Conservation (phyloP, 2,797 vertebrate genomes). For the Tokudaia tokunoshimensis region DNA sequence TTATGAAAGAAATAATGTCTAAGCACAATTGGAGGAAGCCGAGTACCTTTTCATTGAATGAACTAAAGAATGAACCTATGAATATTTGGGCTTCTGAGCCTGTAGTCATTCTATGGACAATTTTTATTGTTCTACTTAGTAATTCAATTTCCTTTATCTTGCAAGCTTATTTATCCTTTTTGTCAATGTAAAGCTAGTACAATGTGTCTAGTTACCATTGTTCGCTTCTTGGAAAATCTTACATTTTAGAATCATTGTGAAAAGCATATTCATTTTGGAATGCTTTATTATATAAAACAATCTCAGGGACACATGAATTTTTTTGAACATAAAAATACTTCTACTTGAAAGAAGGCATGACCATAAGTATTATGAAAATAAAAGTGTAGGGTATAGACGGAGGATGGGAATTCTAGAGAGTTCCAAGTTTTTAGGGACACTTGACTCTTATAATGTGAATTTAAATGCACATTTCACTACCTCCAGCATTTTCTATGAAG, state of each 20-base stretch:
- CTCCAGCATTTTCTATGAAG: conserved; percentile 4
- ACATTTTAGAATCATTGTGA: conserved; percentile 58
- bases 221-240: conserved; percentile 64
- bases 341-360: conserved; percentile 49
- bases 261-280: conserved; percentile 61
- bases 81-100: not conserved
- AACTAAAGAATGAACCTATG: not conserved
- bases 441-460: conserved; percentile 4
- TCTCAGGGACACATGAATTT: conserved; percentile 54
- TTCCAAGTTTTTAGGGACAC: not conserved
- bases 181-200: conserved; percentile 25
- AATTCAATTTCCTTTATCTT: conserved; percentile 35
- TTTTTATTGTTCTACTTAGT: not conserved
- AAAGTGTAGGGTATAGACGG: not conserved
- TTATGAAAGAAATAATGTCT: not conserved
- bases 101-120: not conserved
- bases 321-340: conserved; percentile 60
- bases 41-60: not conserved
- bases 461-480: conserved; percentile 3
- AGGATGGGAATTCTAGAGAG: conserved; percentile 4
- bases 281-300: conserved; percentile 49
- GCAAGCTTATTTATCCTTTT: not conserved
- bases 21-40: not conserved
- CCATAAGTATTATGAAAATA: not conserved
- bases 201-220: conserved; percentile 36